Base-by-base conservation (phyloP, 2,113 vertebrate genomes). In the Ellobius talpinus region DNA sequence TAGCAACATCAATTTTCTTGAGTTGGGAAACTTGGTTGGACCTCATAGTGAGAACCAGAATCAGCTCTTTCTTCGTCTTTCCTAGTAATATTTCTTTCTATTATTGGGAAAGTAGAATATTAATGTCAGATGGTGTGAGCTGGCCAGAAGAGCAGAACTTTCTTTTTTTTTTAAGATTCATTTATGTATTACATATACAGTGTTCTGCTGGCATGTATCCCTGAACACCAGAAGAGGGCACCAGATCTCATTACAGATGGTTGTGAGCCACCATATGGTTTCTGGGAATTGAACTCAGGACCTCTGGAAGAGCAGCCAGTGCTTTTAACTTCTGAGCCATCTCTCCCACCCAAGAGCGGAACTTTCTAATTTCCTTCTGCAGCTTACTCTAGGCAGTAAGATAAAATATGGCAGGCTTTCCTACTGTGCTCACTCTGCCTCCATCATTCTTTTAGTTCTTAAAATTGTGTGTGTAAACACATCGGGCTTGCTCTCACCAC, bases 21-120 rank as follows among this genome's bases (percentile, higher is more conserved):
- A 95, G 55, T 70, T 52, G 63, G n/a, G 68, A 94, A 95, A 79
- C 47, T 96, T 96, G 61, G 45, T 74, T 81, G 89, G 63, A 92
- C 36, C 50, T 45, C 7, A 39, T 50, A 55, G 45, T 78, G 87
- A 81, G 84, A 95, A 72, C 6, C 7, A 11, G 61, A 63, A 9
- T 47, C 45, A 61, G 1, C 42, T 52, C 63, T 73, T 42, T 31
- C 31, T 31, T 12, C 36, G 29, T 68, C 33, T 77, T 87, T 89
- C 45, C 47, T 47, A 45, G 82, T 77, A n/a, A 23, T 31, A n/a
- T 78, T 77, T 96, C 87, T 50, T 61, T 36, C 21, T 96, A 6
- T 86, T 66, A 17, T 0, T 89, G 52, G 52, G 73, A 91, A 91
- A 86, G 7, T 33, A 85, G 73, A 81, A 81, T 81, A 39, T 47